phyloP scores from a whole-genome alignment of 2,888 invertebrate genomes.

The Drosophila percnosoma region DNA sequence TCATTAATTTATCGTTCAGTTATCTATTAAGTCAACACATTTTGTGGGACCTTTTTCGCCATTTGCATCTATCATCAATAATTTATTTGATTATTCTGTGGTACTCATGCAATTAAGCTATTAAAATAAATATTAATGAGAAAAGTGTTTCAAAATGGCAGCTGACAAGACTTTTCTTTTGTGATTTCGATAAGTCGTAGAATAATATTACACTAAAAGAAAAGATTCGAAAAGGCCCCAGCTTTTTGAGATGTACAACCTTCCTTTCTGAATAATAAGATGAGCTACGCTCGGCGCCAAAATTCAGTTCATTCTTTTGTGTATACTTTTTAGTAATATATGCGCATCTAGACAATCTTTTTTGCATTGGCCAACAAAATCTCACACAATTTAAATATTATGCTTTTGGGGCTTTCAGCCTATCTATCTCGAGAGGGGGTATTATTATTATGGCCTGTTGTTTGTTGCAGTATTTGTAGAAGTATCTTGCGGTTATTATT shows the following conservation, averaged over 20 bases:
- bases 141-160: background rate
- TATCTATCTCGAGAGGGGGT: constrained; percentile 13
- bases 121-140: background rate
- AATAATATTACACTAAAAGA: background rate
- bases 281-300: background rate
- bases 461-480: constrained; percentile 26
- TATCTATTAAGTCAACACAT: background rate
- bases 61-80: background rate
- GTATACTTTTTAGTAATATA: background rate
- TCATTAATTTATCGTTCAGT: background rate
- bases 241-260: no score
- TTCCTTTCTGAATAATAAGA: background rate
- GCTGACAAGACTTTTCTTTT: background rate
- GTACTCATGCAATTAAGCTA: background rate
- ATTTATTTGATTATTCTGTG: constrained; percentile 1
- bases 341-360: constrained; percentile 1
- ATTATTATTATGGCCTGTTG: constrained; percentile 13
- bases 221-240: background rate
- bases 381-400: constrained; percentile 9
- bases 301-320: background rate
- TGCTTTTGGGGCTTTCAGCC: constrained; percentile 16
- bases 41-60: background rate
- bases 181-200: background rate
- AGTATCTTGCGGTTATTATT: constrained; percentile 69
- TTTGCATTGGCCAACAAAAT: constrained; percentile 7